Base-by-base conservation (phyloP, 1,140 invertebrate genomes). In the Drosophila fuyamai region DNA sequence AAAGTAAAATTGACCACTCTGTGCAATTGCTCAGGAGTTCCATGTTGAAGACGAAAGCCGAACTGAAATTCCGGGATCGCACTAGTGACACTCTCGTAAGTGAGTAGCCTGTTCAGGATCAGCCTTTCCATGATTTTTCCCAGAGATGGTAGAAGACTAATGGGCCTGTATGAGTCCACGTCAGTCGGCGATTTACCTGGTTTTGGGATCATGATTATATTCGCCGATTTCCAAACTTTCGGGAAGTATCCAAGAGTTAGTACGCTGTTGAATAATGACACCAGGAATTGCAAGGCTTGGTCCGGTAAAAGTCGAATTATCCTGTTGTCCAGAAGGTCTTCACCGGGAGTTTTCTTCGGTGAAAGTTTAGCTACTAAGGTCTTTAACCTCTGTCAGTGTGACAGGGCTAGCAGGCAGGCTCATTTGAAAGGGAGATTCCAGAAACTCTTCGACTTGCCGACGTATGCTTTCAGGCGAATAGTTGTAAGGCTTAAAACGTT, bases 221-320 rank as follows among this genome's bases (percentile, higher is more conserved):
- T 46, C 14, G 29, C 16, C 14, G 56, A 36, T 58, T 58, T 58
- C 41, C 27, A n/a, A 9, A 10, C 43, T 29, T 56, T 43, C n/a
- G 32, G 57, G 5, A 59, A 59, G 44, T 59, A 59, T 48, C 57
- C 57, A 27, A 58, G 5, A 55, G 18, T 55, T 40, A 41, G 16
- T 55, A 55, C 5, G 18, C 12, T 55, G n/a, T n/a, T n/a, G n/a
- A n/a, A n/a, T n/a, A n/a, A n/a, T n/a, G n/a, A n/a, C n/a, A n/a
- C n/a, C n/a, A n/a, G n/a, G n/a, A n/a, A n/a, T n/a, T n/a, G n/a
- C n/a, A n/a, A n/a, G n/a, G n/a, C n/a, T n/a, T n/a, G n/a, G n/a
- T n/a, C n/a, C n/a, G n/a, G n/a, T n/a, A n/a, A n/a, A n/a, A n/a
- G n/a, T n/a, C n/a, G n/a, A n/a, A n/a, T n/a, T n/a, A n/a, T n/a